These are phyloP conservation scores for Sialia sialis DNA, from an alignment of 2,113 vertebrate species.

Conservation along the genomic window DNA sequence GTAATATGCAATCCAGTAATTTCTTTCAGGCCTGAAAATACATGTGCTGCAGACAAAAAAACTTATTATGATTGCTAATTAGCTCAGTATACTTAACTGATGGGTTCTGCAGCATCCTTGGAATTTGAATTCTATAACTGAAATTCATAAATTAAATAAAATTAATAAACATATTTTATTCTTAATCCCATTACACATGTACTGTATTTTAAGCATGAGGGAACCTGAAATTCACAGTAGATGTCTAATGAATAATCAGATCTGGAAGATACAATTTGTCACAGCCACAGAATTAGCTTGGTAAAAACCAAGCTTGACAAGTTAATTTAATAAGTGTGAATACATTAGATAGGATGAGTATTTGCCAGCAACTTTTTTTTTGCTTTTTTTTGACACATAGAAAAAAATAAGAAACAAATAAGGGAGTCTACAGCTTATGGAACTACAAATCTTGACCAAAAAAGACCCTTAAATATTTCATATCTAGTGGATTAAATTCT, in stretches of 20 bases:
- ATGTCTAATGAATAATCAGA: constrained; percentile 26
- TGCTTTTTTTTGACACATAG: neutral
- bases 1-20: neutral
- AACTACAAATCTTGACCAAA: neutral
- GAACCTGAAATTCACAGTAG: constrained; percentile 17
- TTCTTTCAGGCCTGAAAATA: neutral
- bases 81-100: neutral
- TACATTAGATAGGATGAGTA: neutral
- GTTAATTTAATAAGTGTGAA: constrained; percentile 22
- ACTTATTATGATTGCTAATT: neutral
- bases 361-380: neutral
- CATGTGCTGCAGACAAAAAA: neutral
- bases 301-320: constrained; percentile 8
- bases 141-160: constrained; percentile 9
- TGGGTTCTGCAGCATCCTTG: neutral
- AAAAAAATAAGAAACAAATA: neutral
- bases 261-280: constrained; percentile 28
- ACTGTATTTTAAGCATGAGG: constrained; percentile 7
- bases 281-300: neutral
- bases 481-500: neutral
- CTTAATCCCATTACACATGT: neutral
- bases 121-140: neutral
- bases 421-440: neutral
- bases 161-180: neutral
- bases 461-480: neutral